A percentile compares a stretch with the other conserved stretches of the same genome.
phyloP scores from a whole-genome alignment of 2,888 invertebrate genomes.

The Synergus umbraculus region DNA sequence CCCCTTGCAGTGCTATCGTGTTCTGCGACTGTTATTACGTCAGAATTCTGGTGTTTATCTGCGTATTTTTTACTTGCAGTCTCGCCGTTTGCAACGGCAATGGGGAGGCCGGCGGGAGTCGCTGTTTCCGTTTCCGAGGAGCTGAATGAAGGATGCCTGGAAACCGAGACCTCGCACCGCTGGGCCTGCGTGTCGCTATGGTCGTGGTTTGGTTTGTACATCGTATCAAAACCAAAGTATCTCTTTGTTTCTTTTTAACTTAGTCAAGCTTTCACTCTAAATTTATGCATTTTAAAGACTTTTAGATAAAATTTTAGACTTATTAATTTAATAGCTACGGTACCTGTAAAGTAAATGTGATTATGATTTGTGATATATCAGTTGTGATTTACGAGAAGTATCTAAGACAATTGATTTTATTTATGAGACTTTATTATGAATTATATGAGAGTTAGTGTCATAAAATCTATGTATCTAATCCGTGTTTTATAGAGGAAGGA shows the following conservation, averaged over 20 bases:
- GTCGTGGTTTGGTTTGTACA: constrained; percentile 72
- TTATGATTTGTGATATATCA: constrained; percentile 17
- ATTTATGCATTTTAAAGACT: not conserved
- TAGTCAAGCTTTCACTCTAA: not conserved
- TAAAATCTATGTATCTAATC: constrained; percentile 27
- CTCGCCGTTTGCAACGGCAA: constrained; percentile 73
- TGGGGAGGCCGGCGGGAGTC: constrained; percentile 60
- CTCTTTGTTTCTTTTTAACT: constrained; percentile 49
- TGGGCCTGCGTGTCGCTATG: constrained; percentile 46
- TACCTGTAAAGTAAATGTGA: not conserved
- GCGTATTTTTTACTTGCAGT: constrained; percentile 75
- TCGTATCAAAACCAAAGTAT: constrained; percentile 70
- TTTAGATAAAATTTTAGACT: not conserved
- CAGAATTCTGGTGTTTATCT: constrained; percentile 68
- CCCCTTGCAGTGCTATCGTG: constrained; percentile 39
- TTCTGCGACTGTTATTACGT: constrained; percentile 46
- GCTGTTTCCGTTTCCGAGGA: constrained; percentile 59
- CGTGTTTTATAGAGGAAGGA: constrained; percentile 44
- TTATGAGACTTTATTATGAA: constrained; percentile 38
- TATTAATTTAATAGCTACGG: not conserved
- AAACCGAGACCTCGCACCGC: constrained; percentile 57
- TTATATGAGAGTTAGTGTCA: constrained; percentile 20
- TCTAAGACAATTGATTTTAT: constrained; percentile 42
- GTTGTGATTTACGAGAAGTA: constrained; percentile 37
- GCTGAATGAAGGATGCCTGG: constrained; percentile 54